Percentiles rank a stretch among this genome's conserved stretches.
Evolutionary conservation across 2,888 invertebrate genomes (phyloP).

Genomic region (Galerucella calmariensis): DNA sequence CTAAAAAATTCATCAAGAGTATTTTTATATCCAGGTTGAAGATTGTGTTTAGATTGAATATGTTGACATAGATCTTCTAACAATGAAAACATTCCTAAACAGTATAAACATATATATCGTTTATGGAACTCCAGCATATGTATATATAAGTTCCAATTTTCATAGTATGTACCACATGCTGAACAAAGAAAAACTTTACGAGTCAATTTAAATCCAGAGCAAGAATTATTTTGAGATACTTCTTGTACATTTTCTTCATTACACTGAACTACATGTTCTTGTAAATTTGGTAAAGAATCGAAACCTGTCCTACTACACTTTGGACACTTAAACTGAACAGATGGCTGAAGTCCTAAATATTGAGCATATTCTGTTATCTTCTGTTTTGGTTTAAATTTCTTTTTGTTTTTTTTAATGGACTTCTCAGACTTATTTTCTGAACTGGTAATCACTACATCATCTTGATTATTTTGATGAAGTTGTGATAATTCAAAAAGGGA

Average conservation of each 20-base stretch:
- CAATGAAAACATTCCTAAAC: conserved; percentile 84
- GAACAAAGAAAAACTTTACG: conserved; percentile 84
- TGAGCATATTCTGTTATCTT: conserved; percentile 73
- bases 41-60: conserved; percentile 81
- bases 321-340: conserved; percentile 78
- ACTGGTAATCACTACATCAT: conserved; percentile 35
- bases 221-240: conserved; percentile 62
- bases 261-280: conserved; percentile 77
- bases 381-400: conserved; percentile 55
- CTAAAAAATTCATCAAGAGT: conserved; percentile 76
- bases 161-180: conserved; percentile 85
- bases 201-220: conserved; percentile 73
- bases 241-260: conserved; percentile 53
- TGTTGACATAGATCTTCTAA: conserved; percentile 84
- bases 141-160: conserved; percentile 86
- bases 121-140: conserved; percentile 87
- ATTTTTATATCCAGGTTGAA: conserved; percentile 76
- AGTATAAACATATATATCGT: conserved; percentile 84
- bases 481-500: conserved; percentile 62
- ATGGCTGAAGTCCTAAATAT: conserved; percentile 77
- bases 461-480: conserved; percentile 50
- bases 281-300: conserved; percentile 73
- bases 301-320: conserved; percentile 78
- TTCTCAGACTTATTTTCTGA: conserved; percentile 33
- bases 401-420: conserved; percentile 38